Base-by-base conservation (phyloP, 2,888 invertebrate species). In the Quadroppia sp. region DNA sequence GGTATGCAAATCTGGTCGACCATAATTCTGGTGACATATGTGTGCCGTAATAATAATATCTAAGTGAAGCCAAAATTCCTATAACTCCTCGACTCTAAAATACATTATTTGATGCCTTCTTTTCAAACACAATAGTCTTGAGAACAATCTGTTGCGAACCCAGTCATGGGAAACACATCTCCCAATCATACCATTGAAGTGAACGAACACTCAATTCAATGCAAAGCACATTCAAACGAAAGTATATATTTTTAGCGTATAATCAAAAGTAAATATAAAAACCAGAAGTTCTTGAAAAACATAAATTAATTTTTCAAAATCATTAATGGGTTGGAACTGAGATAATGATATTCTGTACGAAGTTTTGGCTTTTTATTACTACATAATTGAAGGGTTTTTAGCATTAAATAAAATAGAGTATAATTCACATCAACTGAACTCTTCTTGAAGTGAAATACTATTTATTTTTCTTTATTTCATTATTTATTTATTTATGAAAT, bases 21-120 rank as follows among this genome's bases (percentile, higher is more conserved):
- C 20, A 23, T 56, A 56, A 23, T 61, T 61, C 9, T 61, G 61
- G 61, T 61, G 61, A 61, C 61, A 61, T 61, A 61, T 61, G 61
- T 61, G 13, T 4, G n/a, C 4, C 25, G 15, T 53, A 3, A 53
- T 13, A n/a, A 7, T n/a, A 56, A 23, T 56, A 3, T 23, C 2
- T 53, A 9, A 28, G 32, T 17, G 13, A 20, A 7, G 45, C 9
- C 11, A 15, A 28, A 17, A 61, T 61, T 61, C 61, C 61, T 30
- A 61, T 61, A 30, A 13, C 32, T n/a, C 15, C 13, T 40, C 7
- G 40, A 40, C 13, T 45, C 45, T n/a, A 4, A 36, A 36, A 6
- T 15, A 45, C 6, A 20, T 40, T 2, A 36, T 67, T 67, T 40
- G 20, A 40, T 32, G 23, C 9, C 23, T 20, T 36, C 42, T 36